Conservation (phyloP, 1,140 invertebrate species). For the Aphelenchoides fujianensis region DNA sequence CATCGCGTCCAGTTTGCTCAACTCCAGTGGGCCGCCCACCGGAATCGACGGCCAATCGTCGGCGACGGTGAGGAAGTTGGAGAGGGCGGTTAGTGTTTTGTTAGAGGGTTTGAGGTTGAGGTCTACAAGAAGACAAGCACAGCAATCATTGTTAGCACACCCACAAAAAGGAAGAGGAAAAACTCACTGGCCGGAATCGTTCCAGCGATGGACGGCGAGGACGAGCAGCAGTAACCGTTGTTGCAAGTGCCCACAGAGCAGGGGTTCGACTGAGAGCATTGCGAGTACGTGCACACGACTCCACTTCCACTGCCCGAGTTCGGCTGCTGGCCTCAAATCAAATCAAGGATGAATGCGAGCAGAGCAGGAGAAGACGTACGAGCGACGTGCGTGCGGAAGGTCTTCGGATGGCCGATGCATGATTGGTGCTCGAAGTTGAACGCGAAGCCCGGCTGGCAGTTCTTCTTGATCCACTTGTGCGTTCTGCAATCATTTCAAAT, state of each 20-base stretch:
- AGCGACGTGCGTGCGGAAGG: conserved; percentile 26
- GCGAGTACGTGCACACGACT: conserved; percentile 56
- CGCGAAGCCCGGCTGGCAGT: conserved; percentile 53
- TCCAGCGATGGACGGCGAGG: conserved; percentile 17
- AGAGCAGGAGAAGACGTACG: too few species aligned
- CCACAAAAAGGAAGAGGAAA: not conserved
- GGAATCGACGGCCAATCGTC: conserved; percentile 51
- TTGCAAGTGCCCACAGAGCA: conserved; percentile 58
- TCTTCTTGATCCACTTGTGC: conserved; percentile 55
- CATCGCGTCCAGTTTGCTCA: conserved; percentile 40
- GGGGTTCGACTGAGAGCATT: conserved; percentile 50
- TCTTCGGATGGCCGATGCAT: conserved; percentile 49
- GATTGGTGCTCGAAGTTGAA: conserved; percentile 61
- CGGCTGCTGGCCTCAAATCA: conserved; percentile 16
- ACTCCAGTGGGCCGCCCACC: conserved; percentile 36
- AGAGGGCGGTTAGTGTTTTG: conserved; percentile 19
- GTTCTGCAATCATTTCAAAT: conserved; percentile 26
- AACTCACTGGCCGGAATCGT: conserved; percentile 13
- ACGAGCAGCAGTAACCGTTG: conserved; percentile 58
- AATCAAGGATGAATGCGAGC: conserved; percentile 11
- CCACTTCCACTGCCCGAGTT: conserved; percentile 41
- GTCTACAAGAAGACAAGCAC: not conserved
- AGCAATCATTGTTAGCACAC: not conserved
- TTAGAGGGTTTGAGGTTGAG: conserved; percentile 10
- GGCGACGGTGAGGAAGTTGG: conserved; percentile 23